Evolutionary conservation across 2,797 vertebrate species (phyloP).

Genomic region (Pelochelys cantorii): DNA sequence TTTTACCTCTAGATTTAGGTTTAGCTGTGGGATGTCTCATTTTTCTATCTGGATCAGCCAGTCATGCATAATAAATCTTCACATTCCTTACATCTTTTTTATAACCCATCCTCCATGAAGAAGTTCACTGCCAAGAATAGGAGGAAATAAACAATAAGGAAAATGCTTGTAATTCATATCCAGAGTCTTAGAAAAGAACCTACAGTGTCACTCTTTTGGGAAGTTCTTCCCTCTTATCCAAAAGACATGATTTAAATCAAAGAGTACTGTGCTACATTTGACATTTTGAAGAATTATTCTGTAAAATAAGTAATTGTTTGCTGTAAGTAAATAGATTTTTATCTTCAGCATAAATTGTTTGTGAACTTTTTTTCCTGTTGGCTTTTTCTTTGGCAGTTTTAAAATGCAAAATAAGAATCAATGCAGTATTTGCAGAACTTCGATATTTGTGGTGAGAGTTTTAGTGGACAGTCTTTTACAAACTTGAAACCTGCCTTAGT

Average conservation of each 20-base stretch:
- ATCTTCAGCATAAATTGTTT: not conserved
- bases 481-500: not conserved
- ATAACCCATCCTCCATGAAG: slow-evolving; percentile 53
- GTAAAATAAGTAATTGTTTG: not conserved
- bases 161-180: slow-evolving; percentile 3
- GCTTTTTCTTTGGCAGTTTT: not conserved
- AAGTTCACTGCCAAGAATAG: slow-evolving; percentile 42
- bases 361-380: not conserved
- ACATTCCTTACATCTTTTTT: slow-evolving; percentile 72
- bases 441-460: not conserved
- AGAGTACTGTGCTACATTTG: not conserved
- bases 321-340: not conserved
- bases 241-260: not conserved
- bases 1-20: slow-evolving; percentile 48
- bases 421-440: not conserved
- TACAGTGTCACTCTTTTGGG: not conserved
- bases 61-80: slow-evolving; percentile 63
- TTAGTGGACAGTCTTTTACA: not conserved
- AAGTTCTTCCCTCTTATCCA: not conserved
- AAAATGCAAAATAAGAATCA: not conserved
- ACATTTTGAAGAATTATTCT: not conserved
- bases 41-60: slow-evolving; percentile 58
- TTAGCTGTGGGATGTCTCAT: slow-evolving; percentile 25
- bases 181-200: not conserved
- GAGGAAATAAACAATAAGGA: slow-evolving; percentile 1